Percentiles rank a stretch among this genome's conserved stretches.
Conservation (phyloP, 2,888 invertebrate genomes). For the Oscheius sp. region DNA sequence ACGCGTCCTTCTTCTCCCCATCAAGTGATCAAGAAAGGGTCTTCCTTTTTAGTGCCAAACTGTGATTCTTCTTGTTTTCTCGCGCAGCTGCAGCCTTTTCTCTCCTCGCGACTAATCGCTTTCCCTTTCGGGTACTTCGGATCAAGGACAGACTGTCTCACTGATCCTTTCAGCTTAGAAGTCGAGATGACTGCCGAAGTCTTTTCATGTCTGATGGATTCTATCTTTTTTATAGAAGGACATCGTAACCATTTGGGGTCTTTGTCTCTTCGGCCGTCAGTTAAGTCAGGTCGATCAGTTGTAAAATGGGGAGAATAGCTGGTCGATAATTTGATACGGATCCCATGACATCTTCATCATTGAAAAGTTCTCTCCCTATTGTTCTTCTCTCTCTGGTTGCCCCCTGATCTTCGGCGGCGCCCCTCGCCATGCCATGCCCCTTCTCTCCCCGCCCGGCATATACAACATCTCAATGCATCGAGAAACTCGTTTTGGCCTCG, state of each 20-base stretch:
- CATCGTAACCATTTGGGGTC: too few species aligned
- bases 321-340: not conserved
- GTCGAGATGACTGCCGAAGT: too few species aligned
- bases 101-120: not conserved
- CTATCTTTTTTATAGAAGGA: too few species aligned
- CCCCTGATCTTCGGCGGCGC: not conserved
- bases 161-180: not conserved
- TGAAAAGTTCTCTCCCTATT: not conserved
- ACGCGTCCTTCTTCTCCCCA: not conserved
- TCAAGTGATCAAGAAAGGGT: not conserved
- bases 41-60: not conserved
- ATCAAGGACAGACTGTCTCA: conserved; percentile 16
- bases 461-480: conserved; percentile 32
- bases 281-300: too few species aligned
- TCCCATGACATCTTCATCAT: not conserved
- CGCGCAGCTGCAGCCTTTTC: too few species aligned
- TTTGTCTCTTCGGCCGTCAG: too few species aligned
- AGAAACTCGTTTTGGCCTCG: conserved; percentile 32
- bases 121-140: conserved; percentile 9
- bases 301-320: too few species aligned
- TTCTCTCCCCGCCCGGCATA: conserved; percentile 9
- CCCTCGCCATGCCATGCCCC: conserved; percentile 3
- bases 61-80: not conserved
- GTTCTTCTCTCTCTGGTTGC: not conserved
- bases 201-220: not conserved